A percentile compares a stretch with the other conserved stretches of the same genome.
These are phyloP conservation scores for Scaptomyza caliginosa DNA, from an alignment of 2,888 invertebrate species.

Conservation along the genomic window DNA sequence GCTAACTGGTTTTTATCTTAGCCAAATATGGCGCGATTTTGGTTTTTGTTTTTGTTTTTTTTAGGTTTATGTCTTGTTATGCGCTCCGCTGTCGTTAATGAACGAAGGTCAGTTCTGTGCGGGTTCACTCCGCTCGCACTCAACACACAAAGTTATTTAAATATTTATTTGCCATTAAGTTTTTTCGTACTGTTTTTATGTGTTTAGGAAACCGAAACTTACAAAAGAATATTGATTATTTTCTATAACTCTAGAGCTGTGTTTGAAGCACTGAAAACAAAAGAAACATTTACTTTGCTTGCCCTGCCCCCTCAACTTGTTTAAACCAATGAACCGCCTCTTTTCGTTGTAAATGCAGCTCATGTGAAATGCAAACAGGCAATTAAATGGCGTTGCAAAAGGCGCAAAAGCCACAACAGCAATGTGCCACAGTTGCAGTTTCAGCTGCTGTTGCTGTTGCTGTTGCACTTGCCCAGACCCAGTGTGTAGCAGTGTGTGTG, in stretches of 20 bases:
- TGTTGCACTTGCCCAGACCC: slow-evolving; percentile 68
- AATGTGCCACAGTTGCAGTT: slow-evolving; percentile 38
- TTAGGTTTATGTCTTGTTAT: slow-evolving; percentile 67
- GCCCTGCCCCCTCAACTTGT: too few species aligned
- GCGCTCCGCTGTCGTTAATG: slow-evolving; percentile 67
- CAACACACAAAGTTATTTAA: slow-evolving; percentile 6
- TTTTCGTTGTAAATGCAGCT: slow-evolving; percentile 41
- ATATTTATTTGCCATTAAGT: neutral
- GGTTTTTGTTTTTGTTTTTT: slow-evolving; percentile 23
- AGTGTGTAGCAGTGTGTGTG: slow-evolving; percentile 37
- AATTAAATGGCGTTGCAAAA: slow-evolving; percentile 78
- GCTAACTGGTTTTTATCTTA: slow-evolving; percentile 62
- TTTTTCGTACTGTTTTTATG: too few species aligned
- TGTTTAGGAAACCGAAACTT: too few species aligned
- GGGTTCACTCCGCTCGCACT: slow-evolving; percentile 32
- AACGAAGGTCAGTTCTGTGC: slow-evolving; percentile 70
- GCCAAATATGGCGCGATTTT: slow-evolving; percentile 64
- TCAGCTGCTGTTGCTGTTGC: slow-evolving; percentile 48
- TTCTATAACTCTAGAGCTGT: too few species aligned
- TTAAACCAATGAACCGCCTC: slow-evolving; percentile 10
- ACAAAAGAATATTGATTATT: too few species aligned
- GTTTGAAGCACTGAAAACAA: too few species aligned
- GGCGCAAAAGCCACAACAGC: slow-evolving; percentile 52
- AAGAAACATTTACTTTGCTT: too few species aligned
- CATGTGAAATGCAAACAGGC: slow-evolving; percentile 78